Base-by-base conservation (phyloP, 2,113 vertebrate species). In the Rhizomys pruinosus region DNA sequence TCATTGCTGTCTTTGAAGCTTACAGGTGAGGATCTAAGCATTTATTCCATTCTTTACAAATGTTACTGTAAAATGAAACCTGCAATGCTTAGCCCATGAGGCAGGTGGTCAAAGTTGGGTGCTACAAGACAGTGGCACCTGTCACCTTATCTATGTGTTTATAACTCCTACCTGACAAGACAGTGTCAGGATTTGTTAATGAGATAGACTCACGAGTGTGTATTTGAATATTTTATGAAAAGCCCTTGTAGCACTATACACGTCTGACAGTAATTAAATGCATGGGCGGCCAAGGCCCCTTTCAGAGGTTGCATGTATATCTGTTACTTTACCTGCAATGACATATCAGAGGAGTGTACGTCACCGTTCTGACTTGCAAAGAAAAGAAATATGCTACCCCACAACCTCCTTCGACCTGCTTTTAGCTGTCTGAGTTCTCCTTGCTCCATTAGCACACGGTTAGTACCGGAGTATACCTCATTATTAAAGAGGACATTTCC, bases 261-360 rank as follows among this genome's bases (percentile, higher is more conserved):
- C 52, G 69, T 95, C 71, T 97, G 92, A 96, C 88, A 96, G 87
- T 94, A 96, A 96, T 97, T 96, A 96, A 64, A 97, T 97, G 42
- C 84, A 78, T 57, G 79, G 5, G 22, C 1, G 91, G 37, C 89
- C 44, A 64, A 94, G 81, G 63, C 29, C 95, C 90, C 91, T 78
- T 80, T n/a, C 69, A 32, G 22, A n/a, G 69, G 10, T 15, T 93
- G 37, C 10, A 32, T 69, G 37, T 80, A 29, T 42, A n/a, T 71
- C 44, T 61, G 32, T 86, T 76, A 93, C 89, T 47, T 84, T 42
- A 3, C 32, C 29, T 91, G 25, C 82, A 87, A 96, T 95, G 27
- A 69, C 17, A 2, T 12, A 11, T 82, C 39, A 93, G 73, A 77
- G n/a, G n/a, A 84, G 9, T 55, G 19, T 39, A 90, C 61, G 71